Conservation (phyloP, 1,140 invertebrate genomes). For the Tetraneura akinire region DNA sequence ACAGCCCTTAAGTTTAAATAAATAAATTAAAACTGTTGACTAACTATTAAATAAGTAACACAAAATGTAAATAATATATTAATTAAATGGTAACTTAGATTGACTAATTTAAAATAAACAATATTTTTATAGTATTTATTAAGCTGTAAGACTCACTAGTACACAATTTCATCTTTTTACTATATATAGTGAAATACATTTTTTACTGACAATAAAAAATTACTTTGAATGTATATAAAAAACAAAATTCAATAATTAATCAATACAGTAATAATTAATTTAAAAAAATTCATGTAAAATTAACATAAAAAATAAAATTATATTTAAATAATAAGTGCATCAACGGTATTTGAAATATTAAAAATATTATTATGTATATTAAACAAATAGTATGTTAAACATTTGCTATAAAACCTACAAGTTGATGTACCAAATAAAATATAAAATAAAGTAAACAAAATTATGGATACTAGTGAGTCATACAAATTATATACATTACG, state of each 20-base stretch:
- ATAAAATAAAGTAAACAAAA: not conserved
- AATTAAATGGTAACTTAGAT: conserved; percentile 24
- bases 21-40: conserved; percentile 33
- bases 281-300: not conserved
- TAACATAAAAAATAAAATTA: not conserved
- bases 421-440: not conserved
- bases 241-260: not conserved
- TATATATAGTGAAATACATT: not conserved
- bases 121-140: not conserved
- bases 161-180: too few relatives aligned
- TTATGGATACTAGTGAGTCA: not conserved
- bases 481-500: not conserved
- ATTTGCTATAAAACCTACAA: too few relatives aligned
- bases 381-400: not conserved
- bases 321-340: not conserved
- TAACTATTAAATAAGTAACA: not conserved
- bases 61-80: not conserved
- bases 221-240: not conserved
- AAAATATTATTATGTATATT: not conserved
- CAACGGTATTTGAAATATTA: not conserved
- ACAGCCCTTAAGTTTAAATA: conserved; percentile 37
- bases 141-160: conserved; percentile 35
- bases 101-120: conserved; percentile 27
- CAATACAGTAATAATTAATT: not conserved
- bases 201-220: not conserved